These are phyloP conservation scores for Beris morrisii DNA, from an alignment of 2,888 invertebrate genomes.

Conservation along the genomic window DNA sequence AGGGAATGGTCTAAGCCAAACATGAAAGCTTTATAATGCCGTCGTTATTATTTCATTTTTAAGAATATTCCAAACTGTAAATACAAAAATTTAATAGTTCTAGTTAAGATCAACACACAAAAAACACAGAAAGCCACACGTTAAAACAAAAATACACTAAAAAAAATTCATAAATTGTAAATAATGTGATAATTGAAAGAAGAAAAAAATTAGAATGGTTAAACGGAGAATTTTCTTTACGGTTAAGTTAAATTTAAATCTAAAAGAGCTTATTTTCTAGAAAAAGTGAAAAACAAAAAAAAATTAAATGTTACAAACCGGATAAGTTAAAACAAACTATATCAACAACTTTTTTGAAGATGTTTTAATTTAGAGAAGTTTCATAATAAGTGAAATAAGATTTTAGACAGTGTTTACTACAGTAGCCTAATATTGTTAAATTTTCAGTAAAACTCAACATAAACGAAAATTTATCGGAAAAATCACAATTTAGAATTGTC, in stretches of 20 bases:
- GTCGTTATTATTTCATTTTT: not conserved
- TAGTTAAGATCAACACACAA: no score
- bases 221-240: slow-evolving; percentile 2
- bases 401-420: no score
- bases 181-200: slow-evolving; percentile 36
- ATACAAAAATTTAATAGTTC: no score
- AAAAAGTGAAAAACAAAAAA: slow-evolving; percentile 28
- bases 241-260: slow-evolving; percentile 33
- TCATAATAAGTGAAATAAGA: not conserved
- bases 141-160: no score
- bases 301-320: not conserved
- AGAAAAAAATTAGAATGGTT: not conserved
- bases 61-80: no score
- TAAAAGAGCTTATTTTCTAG: slow-evolving; percentile 40
- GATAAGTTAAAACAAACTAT: not conserved
- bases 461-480: not conserved
- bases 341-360: slow-evolving; percentile 6
- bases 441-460: no score
- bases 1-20: slow-evolving; percentile 70
- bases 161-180: slow-evolving; percentile 29
- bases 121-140: no score
- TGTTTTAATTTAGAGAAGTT: not conserved
- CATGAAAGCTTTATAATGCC: slow-evolving; percentile 26
- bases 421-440: not conserved
- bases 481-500: not conserved